phyloP scores from a whole-genome alignment of 2,888 invertebrate genomes.

The Cetonia aurata region DNA sequence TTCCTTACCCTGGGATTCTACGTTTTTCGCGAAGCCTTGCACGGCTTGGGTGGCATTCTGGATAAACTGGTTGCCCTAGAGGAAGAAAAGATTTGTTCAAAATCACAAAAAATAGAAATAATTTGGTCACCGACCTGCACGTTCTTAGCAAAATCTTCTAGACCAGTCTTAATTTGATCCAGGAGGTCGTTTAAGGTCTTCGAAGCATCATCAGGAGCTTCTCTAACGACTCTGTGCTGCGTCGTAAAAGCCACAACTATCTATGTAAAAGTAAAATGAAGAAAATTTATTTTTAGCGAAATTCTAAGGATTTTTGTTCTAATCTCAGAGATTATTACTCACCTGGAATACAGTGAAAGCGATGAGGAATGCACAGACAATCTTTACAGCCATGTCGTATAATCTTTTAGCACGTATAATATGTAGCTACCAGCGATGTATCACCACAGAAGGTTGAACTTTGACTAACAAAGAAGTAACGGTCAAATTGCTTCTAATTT shows the following conservation, averaged over 20 bases:
- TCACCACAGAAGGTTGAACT: conserved; percentile 1
- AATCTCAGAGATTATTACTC: background rate
- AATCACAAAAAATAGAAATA: background rate
- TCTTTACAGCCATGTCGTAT: conserved; percentile 36
- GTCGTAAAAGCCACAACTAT: conserved; percentile 4
- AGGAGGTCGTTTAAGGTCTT: conserved; percentile 43
- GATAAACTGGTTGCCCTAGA: conserved; percentile 47
- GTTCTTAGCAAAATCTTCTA: conserved; percentile 44
- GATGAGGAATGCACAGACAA: conserved; percentile 28
- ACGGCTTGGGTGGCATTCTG: conserved; percentile 46
- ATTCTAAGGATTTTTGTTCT: background rate
- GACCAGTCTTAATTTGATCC: conserved; percentile 33
- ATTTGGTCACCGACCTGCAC: conserved; percentile 35
- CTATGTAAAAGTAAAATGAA: conserved; percentile 8
- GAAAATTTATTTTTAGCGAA: background rate
- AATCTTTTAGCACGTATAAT: background rate
- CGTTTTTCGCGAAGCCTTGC: conserved; percentile 46
- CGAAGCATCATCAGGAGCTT: conserved; percentile 28
- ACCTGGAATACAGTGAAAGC: conserved; percentile 37
- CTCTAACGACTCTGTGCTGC: conserved; percentile 18
- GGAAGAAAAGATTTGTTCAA: conserved; percentile 25
- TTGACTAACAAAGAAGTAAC: background rate
- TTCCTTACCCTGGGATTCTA: conserved; percentile 45
- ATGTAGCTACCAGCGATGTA: background rate
- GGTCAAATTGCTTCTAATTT: conserved; percentile 24